A percentile compares a stretch with the other conserved stretches of the same genome.
Evolutionary conservation across 2,113 vertebrate genomes (phyloP).

Genomic region (Calypte anna): DNA sequence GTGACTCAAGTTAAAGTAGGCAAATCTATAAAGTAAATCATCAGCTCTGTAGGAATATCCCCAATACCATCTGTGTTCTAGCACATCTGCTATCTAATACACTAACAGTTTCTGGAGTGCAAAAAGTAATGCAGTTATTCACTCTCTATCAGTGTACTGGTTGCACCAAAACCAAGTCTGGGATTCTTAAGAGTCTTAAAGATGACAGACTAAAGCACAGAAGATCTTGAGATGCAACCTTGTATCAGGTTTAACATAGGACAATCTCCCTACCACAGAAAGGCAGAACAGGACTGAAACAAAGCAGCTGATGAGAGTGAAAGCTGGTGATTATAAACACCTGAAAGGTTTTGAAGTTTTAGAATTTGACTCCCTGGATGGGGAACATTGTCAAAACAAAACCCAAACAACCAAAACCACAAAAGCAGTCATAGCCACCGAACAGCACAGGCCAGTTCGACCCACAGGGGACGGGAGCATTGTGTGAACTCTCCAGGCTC

Average conservation of each 20-base stretch:
- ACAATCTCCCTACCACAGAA: background rate
- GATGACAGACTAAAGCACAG: background rate
- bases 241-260: background rate
- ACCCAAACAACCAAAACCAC: background rate
- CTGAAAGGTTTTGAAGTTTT: background rate
- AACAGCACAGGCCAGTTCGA: background rate
- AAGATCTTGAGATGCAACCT: background rate
- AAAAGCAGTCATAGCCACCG: background rate
- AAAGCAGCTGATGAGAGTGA: background rate
- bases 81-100: background rate
- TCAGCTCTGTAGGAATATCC: background rate
- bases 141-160: background rate
- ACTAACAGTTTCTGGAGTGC: background rate
- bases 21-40: background rate
- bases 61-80: background rate
- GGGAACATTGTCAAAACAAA: background rate
- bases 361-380: accelerated
- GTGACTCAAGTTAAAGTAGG: background rate
- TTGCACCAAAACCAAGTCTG: background rate
- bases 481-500: background rate
- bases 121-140: background rate
- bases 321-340: background rate
- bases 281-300: background rate
- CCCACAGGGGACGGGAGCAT: background rate
- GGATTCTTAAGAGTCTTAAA: background rate